Percentiles rank a stretch among this genome's conserved stretches.
Conservation (phyloP, 2,888 invertebrate species). For the Coremacera marginata region DNA sequence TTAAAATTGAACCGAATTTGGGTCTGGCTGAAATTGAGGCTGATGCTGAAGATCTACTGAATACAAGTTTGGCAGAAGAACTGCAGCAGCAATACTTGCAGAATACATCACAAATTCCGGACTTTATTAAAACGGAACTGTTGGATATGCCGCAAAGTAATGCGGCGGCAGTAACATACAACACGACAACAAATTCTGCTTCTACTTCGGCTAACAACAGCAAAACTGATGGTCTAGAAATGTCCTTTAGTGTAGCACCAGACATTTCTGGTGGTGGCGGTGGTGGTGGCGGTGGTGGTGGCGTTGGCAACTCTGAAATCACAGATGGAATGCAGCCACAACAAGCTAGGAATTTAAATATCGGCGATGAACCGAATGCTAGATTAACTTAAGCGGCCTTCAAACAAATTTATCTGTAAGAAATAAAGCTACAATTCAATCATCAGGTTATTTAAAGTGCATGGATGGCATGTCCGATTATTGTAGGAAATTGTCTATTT, state of each 20-base stretch:
- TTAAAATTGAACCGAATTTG: conserved; percentile 16
- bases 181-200: neutral
- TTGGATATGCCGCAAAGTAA: conserved; percentile 4
- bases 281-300: too few relatives aligned
- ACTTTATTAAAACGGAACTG: neutral
- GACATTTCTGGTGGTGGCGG: too few relatives aligned
- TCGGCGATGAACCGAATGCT: too few relatives aligned
- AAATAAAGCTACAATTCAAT: too few relatives aligned
- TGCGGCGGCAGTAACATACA: neutral
- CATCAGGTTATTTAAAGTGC: too few relatives aligned
- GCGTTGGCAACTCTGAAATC: too few relatives aligned
- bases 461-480: too few relatives aligned
- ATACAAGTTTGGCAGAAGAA: neutral
- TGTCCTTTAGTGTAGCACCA: neutral
- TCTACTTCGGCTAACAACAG: neutral
- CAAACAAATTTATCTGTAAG: too few relatives aligned
- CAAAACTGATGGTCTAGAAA: neutral
- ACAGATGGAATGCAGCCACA: too few relatives aligned
- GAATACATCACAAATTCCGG: neutral
- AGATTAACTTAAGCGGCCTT: too few relatives aligned
- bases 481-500: too few relatives aligned
- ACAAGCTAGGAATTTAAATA: too few relatives aligned
- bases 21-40: neutral
- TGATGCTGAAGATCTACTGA: neutral
- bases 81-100: conserved; percentile 4